These are phyloP conservation scores for Phaedon cochleariae DNA, from an alignment of 2,888 invertebrate species.

Conservation along the genomic window DNA sequence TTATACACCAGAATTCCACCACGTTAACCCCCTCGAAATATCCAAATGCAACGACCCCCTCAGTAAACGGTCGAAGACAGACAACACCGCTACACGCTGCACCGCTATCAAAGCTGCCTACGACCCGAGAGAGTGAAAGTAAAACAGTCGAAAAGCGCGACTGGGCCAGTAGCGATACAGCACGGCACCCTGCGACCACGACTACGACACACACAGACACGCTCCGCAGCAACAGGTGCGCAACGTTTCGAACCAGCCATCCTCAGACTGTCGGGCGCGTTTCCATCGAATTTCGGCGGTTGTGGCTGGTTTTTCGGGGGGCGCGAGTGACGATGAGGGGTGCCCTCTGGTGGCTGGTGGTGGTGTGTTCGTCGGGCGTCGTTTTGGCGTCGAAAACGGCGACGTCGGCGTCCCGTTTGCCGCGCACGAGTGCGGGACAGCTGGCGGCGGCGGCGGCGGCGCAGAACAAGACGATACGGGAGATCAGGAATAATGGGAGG, in stretches of 20 bases:
- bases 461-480: conserved; percentile 58
- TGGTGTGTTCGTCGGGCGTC: conserved; percentile 45
- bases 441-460: conserved; percentile 61
- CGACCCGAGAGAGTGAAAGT: conserved; percentile 48
- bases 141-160: conserved; percentile 48
- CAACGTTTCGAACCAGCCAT: conserved; percentile 27
- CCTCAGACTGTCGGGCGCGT: neutral
- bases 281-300: too few species aligned
- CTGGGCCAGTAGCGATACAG: conserved; percentile 59
- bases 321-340: conserved; percentile 52
- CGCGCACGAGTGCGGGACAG: conserved; percentile 69
- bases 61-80: too few species aligned
- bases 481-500: conserved; percentile 49
- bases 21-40: too few species aligned
- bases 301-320: too few species aligned
- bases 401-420: conserved; percentile 63
- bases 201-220: conserved; percentile 36
- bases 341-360: conserved; percentile 52
- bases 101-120: conserved; percentile 39
- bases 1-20: too few species aligned
- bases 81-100: too few species aligned
- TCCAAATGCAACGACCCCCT: too few species aligned
- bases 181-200: conserved; percentile 46
- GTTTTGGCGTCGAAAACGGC: too few species aligned
- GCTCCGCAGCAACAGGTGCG: conserved; percentile 50